Evolutionary conservation across 2,113 vertebrate genomes (phyloP), one percentile per base, ranked within the genome.

Genomic region (Oxygymnocypris stewartii): DNA sequence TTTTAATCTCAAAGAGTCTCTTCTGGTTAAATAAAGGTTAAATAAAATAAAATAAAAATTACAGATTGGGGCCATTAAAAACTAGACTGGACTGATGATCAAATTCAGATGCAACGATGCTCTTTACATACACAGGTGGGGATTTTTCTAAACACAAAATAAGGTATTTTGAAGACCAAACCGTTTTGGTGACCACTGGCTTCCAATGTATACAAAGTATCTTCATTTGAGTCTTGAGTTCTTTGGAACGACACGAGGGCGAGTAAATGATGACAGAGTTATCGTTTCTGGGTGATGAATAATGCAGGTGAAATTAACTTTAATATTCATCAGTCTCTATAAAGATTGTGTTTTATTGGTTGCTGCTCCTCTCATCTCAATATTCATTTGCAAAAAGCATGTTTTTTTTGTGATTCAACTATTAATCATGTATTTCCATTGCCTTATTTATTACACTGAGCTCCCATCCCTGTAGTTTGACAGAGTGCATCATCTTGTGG

Each of bases 401-500:
- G 28, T 31, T 31, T 69, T n/a, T 31, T 14, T 0, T 35, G 11
- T 18, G 6, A 18, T 1, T 18, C 16, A 31, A 18, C 2, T 35
- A 69, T 69, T 16, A 7, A 67, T 35, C 28, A 31, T 67, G 28
- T 14, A 13, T 49, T 40, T 40, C 44, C 10, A 44, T 44, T 44
- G 44, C 10, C 44, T 44, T 44, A 4, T 11, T 49, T 49, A 4
- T 12, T 44, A 44, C 42, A 67, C 63, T 67, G 5, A 65, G 25
- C 1, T 67, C 31, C 8, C 16, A 20, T 73, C 18, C 18, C 35
- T 74, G 31, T 42, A 74, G 79, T 28, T 37, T 84, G 65, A 63
- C n/a, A 73, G 25, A 81, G 75, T 71, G 44, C 82, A 81, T 88
- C 90, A 89, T 84, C 92, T 86, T 57, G 92, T 92, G 93, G 89